phyloP scores from a whole-genome alignment of 1,140 invertebrate genomes.

The Drosophila ogumai region DNA sequence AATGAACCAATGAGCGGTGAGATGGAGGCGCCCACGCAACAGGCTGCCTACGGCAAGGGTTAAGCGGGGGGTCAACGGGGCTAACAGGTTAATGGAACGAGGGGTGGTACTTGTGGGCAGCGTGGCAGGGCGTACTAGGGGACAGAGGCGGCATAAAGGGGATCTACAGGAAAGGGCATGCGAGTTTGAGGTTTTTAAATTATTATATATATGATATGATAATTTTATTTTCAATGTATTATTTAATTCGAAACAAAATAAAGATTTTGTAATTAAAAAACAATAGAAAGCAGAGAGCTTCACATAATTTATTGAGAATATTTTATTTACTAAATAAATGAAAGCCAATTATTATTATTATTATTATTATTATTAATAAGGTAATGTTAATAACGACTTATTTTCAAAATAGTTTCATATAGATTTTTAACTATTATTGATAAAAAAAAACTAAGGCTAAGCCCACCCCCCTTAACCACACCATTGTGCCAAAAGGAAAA shows the following conservation, averaged over 20 bases:
- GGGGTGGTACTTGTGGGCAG: slow-evolving; percentile 2
- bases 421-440: no score
- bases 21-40: slow-evolving; percentile 61
- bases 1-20: slow-evolving; percentile 64
- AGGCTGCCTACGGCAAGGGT: slow-evolving; percentile 40
- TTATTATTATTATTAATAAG: neutral
- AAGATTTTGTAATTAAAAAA: neutral
- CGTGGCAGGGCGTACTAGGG: neutral
- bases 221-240: no score
- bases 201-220: no score
- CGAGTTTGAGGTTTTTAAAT: no score
- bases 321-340: neutral
- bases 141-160: slow-evolving; percentile 15
- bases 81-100: neutral
- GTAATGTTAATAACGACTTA: no score
- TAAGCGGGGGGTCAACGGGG: neutral
- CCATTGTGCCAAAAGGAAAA: neutral
- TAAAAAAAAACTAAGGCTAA: neutral
- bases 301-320: neutral
- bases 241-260: neutral
- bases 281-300: no score
- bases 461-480: neutral
- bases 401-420: neutral
- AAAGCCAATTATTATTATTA: no score
- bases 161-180: neutral